These are phyloP conservation scores for Hemaris fuciformis DNA, from an alignment of 2,888 invertebrate genomes.

Conservation along the genomic window DNA sequence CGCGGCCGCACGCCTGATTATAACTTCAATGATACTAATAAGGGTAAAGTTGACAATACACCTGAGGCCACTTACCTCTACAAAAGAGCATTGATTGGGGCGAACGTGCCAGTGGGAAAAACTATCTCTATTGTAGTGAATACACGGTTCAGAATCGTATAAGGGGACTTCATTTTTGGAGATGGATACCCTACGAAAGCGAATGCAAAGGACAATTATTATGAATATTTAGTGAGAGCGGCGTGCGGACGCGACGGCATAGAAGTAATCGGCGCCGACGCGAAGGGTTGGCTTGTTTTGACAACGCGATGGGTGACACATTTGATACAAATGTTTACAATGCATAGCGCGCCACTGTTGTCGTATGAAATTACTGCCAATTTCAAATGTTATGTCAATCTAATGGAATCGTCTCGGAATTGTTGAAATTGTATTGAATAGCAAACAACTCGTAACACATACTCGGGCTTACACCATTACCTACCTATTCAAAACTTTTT, in stretches of 20 bases:
- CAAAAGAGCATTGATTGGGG: conserved; percentile 36
- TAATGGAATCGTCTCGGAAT: neutral
- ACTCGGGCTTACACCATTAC: neutral
- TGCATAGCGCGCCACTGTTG: conserved; percentile 23
- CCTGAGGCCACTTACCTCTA: conserved; percentile 52
- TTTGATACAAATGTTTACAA: conserved; percentile 33
- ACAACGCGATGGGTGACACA: conserved; percentile 25
- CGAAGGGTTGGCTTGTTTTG: conserved; percentile 50
- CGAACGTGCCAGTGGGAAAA: neutral
- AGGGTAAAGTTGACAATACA: conserved; percentile 46
- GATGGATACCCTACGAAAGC: conserved; percentile 43
- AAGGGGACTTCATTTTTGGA: conserved; percentile 27
- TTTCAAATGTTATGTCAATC: conserved; percentile 4
- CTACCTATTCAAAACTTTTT: neutral
- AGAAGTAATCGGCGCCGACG: conserved; percentile 62
- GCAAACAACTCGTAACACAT: neutral
- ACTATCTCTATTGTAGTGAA: neutral
- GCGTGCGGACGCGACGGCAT: conserved; percentile 49
- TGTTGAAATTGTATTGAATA: conserved; percentile 3
- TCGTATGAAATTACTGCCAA: conserved; percentile 24
- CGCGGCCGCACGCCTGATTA: conserved; percentile 21
- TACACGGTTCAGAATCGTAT: conserved; percentile 25
- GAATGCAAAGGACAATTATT: conserved; percentile 51
- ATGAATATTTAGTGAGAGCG: conserved; percentile 65
- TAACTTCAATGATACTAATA: conserved; percentile 27